Percentiles rank a stretch among this genome's conserved stretches.
These are phyloP conservation scores for Onychorhynchus coronatus DNA, from an alignment of 2,113 vertebrate species.

Conservation along the genomic window DNA sequence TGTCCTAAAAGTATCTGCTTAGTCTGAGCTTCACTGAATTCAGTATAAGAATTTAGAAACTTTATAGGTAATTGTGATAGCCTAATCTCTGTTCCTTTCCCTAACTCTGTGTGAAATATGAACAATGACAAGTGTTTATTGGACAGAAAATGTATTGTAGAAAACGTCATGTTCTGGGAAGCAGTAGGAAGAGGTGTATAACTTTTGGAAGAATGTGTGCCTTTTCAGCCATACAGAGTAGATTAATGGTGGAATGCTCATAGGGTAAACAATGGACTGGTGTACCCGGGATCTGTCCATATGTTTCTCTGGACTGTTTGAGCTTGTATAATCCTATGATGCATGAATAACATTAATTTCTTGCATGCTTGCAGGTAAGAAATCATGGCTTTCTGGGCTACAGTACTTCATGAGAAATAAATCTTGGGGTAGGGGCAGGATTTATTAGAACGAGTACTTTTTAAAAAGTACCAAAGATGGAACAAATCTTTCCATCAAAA, in stretches of 20 bases:
- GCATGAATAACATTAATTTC: not conserved
- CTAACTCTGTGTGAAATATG: not conserved
- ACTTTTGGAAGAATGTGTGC: not conserved
- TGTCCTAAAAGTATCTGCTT: not conserved
- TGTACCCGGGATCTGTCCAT: accelerated
- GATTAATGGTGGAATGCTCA: not conserved
- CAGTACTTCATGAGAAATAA: not conserved
- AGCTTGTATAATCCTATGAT: not conserved
- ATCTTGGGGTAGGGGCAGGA: not conserved
- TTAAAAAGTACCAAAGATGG: not conserved
- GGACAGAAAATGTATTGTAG: not conserved
- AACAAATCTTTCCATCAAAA: not conserved
- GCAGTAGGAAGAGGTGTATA: not conserved
- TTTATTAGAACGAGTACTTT: not conserved
- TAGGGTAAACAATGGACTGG: too few species aligned
- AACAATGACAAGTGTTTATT: not conserved
- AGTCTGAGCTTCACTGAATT: not conserved
- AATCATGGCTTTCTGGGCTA: not conserved
- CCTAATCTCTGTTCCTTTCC: not conserved
- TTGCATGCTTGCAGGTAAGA: not conserved
- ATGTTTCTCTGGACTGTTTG: not conserved
- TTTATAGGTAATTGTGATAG: not conserved
- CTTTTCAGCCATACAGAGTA: accelerated
- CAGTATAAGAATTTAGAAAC: not conserved
- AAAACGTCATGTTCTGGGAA: not conserved